A percentile compares a stretch with the other conserved stretches of the same genome.
These are phyloP conservation scores for Catharus minimus DNA, from an alignment of 2,113 vertebrate species.

Conservation along the genomic window DNA sequence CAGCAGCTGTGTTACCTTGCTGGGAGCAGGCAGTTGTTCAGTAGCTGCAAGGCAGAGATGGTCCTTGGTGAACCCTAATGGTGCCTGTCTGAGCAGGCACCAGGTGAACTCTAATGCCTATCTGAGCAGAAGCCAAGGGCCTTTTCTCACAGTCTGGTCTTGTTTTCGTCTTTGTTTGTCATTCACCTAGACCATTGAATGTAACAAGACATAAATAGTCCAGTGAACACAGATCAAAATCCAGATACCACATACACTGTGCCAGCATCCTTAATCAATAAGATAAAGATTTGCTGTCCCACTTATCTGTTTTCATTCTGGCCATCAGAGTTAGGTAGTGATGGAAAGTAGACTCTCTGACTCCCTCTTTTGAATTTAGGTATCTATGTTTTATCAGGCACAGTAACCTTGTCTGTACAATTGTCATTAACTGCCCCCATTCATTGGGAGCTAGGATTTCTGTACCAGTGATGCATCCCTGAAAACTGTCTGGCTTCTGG, in stretches of 20 bases:
- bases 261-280: constrained; percentile 1
- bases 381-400: background rate
- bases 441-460: background rate
- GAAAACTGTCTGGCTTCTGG: background rate
- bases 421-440: background rate
- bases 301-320: constrained; percentile 29
- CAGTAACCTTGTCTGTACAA: background rate
- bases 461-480: background rate
- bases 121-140: background rate
- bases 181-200: background rate
- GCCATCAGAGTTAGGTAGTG: background rate
- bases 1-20: background rate
- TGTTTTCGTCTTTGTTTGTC: background rate
- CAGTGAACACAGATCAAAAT: constrained; percentile 31
- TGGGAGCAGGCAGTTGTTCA: background rate
- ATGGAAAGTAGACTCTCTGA: constrained; percentile 39
- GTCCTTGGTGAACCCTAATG: background rate
- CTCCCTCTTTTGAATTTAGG: background rate
- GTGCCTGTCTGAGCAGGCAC: background rate
- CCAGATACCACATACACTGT: background rate
- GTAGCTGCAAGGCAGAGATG: background rate
- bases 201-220: background rate
- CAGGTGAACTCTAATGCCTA: background rate
- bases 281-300: constrained; percentile 49
- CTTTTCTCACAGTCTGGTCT: background rate